Evolutionary conservation across 2,797 vertebrate species (phyloP).

Genomic region (Hemibagrus guttatus): DNA sequence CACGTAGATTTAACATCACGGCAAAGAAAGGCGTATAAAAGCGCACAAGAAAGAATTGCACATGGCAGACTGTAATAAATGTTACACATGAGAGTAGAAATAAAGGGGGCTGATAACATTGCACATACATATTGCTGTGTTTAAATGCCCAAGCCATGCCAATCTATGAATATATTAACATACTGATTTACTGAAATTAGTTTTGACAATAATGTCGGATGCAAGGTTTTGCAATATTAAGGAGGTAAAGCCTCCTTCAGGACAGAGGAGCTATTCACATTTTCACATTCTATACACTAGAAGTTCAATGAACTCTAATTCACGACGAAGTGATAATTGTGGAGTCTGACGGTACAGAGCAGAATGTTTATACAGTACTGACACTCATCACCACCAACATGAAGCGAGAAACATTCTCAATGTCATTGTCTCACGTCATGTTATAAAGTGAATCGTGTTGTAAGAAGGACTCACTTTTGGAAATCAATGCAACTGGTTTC

Average conservation of each 20-base stretch:
- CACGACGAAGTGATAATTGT: neutral
- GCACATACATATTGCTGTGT: neutral
- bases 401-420: neutral
- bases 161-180: neutral
- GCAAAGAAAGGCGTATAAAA: neutral
- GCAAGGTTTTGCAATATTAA: neutral
- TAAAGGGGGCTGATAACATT: neutral
- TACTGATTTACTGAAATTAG: neutral
- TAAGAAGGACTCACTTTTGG: neutral
- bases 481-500: neutral
- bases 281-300: constrained; percentile 2
- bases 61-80: neutral
- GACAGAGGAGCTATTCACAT: neutral
- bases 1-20: neutral
- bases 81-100: neutral
- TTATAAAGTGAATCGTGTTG: neutral
- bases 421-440: neutral
- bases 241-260: neutral
- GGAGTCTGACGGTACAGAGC: neutral
- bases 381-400: neutral
- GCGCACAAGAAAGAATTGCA: neutral
- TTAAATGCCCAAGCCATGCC: neutral
- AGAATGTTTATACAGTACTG: neutral
- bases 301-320: neutral
- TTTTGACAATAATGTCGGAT: neutral